A percentile compares a stretch with the other conserved stretches of the same genome.
Evolutionary conservation across 2,888 invertebrate genomes (phyloP).

Genomic region (Pachymerium ferrugineum): DNA sequence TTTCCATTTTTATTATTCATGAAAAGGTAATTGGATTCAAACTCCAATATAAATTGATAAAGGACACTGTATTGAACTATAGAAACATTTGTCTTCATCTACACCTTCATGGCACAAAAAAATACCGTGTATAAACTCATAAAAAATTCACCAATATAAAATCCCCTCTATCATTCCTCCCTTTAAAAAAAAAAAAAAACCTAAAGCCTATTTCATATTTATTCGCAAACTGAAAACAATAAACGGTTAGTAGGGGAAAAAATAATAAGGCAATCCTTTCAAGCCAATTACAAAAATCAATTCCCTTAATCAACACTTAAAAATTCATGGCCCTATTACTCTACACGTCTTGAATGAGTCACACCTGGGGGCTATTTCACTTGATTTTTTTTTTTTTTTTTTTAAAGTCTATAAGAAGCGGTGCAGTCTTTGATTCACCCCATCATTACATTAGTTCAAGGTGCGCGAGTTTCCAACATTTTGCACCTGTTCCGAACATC

Average conservation of each 20-base stretch:
- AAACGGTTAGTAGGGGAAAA: background rate
- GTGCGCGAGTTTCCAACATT: constrained; percentile 8
- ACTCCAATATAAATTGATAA: constrained; percentile 7
- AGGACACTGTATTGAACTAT: background rate
- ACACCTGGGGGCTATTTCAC: too few species aligned
- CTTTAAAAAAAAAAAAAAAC: background rate
- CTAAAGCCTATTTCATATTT: constrained; percentile 2
- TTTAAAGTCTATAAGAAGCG: background rate
- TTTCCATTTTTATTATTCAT: too few species aligned
- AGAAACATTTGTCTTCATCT: constrained; percentile 10
- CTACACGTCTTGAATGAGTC: too few species aligned
- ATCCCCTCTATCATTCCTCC: background rate
- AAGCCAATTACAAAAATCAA: background rate
- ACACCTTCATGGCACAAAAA: background rate
- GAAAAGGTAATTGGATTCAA: background rate
- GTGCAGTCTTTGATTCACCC: constrained; percentile 13
- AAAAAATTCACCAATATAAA: constrained; percentile 20
- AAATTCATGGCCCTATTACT: constrained; percentile 15
- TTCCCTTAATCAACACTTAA: constrained; percentile 6
- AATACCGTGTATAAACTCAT: constrained; percentile 15
- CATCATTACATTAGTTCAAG: constrained; percentile 15
- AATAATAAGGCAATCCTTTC: background rate
- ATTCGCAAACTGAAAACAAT: background rate
- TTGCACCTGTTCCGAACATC: constrained; percentile 12
- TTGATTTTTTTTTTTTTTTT: background rate